Conservation (phyloP, 1,140 invertebrate genomes). For the Drosophila pallidifrons region DNA sequence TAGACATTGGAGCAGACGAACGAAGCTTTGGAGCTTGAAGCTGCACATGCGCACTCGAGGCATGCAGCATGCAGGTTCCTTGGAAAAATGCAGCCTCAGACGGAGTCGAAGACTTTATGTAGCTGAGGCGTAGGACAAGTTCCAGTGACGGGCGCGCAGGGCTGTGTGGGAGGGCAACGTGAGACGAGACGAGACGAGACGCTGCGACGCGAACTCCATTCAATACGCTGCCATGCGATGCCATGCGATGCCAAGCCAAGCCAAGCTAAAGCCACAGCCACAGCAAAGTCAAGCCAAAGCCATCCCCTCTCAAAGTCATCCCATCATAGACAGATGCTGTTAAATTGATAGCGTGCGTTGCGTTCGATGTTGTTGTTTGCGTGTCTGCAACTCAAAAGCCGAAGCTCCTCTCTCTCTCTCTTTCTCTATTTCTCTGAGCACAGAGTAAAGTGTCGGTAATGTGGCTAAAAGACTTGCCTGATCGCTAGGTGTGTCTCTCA, state of each 20-base stretch:
- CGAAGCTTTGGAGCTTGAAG: conserved; percentile 4
- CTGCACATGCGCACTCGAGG: conserved; percentile 30
- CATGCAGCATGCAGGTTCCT: conserved; percentile 71
- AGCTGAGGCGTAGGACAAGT: conserved; percentile 49
- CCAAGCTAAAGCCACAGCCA: not conserved
- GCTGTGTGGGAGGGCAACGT: conserved; percentile 47
- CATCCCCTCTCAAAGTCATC: conserved; percentile 35
- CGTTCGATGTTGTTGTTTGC: conserved; percentile 43
- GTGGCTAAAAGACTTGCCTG: conserved; percentile 34
- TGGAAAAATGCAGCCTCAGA: conserved; percentile 66
- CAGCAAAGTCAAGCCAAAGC: not conserved
- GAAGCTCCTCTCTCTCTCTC: not conserved
- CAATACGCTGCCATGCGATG: conserved; percentile 8
- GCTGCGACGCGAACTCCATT: conserved; percentile 15
- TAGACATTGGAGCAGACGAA: conserved; percentile 40
- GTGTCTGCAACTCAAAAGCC: conserved; percentile 51
- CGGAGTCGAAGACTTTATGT: conserved; percentile 10
- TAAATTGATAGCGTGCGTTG: conserved; percentile 77
- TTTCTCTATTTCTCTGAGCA: not conserved
- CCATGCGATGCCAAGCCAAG: not conserved
- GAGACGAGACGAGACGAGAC: conserved; percentile 19
- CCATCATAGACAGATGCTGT: conserved; percentile 80
- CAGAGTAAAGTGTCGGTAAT: conserved; percentile 45
- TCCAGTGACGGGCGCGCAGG: conserved; percentile 29
- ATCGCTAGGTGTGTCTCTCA: conserved; percentile 52